Conservation (phyloP, 2,888 invertebrate genomes). For the Crioceris asparagi region DNA sequence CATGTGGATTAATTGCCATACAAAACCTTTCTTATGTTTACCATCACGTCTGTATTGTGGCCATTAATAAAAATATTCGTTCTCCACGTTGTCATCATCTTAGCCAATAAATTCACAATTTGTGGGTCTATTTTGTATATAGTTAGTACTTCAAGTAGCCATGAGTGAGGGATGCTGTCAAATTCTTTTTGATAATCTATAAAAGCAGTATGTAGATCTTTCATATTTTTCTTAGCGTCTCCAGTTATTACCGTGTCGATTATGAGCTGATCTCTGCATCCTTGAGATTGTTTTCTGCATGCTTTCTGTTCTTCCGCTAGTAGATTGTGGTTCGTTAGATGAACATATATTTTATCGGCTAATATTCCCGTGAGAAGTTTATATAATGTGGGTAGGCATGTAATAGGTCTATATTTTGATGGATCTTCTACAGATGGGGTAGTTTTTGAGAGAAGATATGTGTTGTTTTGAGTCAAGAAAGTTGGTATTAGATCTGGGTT, state of each 20-base stretch:
- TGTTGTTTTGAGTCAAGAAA: background rate
- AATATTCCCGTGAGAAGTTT: background rate
- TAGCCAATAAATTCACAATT: background rate
- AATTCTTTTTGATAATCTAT: too few species aligned
- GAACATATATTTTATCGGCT: background rate
- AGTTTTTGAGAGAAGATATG: background rate
- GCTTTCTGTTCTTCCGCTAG: background rate
- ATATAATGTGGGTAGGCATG: background rate
- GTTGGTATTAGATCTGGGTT: background rate
- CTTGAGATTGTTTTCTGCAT: too few species aligned
- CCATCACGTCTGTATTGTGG: background rate
- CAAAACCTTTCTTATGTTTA: background rate
- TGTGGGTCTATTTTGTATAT: slow-evolving; percentile 1
- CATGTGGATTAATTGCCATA: background rate
- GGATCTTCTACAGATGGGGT: background rate
- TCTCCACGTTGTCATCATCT: slow-evolving; percentile 1
- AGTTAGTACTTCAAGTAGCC: background rate
- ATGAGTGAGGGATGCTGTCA: too few species aligned
- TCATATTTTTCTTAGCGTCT: background rate
- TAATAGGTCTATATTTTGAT: background rate
- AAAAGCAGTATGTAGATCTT: too few species aligned
- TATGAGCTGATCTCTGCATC: background rate
- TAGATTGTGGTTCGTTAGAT: background rate
- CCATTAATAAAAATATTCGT: background rate
- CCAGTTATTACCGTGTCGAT: background rate